These are phyloP conservation scores for Sminthurinus aureus DNA, from an alignment of 2,888 invertebrate species.

Conservation along the genomic window DNA sequence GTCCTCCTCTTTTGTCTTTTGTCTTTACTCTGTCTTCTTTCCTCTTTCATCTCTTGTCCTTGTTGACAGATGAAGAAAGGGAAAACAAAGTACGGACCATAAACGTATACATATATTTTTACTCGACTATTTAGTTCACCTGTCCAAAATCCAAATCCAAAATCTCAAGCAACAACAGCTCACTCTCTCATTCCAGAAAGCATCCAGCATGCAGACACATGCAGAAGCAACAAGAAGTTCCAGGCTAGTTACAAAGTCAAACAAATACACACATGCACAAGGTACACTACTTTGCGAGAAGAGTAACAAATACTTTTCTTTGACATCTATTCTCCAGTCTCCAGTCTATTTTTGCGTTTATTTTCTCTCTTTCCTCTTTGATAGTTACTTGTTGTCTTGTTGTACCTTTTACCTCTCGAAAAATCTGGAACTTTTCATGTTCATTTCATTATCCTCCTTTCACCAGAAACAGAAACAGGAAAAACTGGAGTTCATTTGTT, in stretches of 20 bases:
- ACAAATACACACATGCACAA: too few relatives aligned
- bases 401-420: neutral
- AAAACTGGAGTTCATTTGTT: neutral
- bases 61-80: conserved; percentile 4
- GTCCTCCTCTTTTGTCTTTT: too few relatives aligned
- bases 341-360: too few relatives aligned
- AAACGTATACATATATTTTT: neutral
- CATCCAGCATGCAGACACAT: too few relatives aligned
- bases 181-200: neutral
- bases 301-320: neutral
- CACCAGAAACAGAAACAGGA: conserved; percentile 1
- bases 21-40: too few relatives aligned
- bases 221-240: too few relatives aligned
- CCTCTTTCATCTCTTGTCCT: neutral
- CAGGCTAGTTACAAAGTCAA: too few relatives aligned
- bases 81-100: neutral
- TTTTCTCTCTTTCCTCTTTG: too few relatives aligned
- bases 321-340: too few relatives aligned
- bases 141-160: conserved; percentile 1
- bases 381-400: neutral
- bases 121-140: neutral
- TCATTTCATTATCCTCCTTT: conserved; percentile 8
- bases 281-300: neutral
- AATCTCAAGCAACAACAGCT: neutral
- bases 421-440: conserved; percentile 3